Conservation (phyloP, 1,140 invertebrate genomes). For the Drosophila tropicalis region DNA sequence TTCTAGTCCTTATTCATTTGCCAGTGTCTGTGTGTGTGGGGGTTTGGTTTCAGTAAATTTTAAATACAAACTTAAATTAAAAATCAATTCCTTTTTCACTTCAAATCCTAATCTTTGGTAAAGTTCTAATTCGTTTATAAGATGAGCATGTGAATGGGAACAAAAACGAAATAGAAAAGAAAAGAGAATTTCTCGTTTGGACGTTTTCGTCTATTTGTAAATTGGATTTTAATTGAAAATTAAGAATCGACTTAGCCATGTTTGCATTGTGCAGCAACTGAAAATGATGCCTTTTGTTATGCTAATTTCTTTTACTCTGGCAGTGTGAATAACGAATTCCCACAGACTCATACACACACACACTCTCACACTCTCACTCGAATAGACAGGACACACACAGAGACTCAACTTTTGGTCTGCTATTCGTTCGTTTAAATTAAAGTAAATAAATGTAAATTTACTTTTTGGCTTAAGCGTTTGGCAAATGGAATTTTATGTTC, state of each 20-base stretch:
- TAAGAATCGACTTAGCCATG: conserved; percentile 79
- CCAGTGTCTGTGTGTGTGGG: too few species aligned
- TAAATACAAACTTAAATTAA: too few species aligned
- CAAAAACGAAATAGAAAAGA: conserved; percentile 27
- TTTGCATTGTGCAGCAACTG: conserved; percentile 71
- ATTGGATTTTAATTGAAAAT: conserved; percentile 81
- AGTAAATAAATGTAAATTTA: conserved; percentile 77
- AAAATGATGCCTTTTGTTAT: conserved; percentile 67
- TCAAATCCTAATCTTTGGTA: too few species aligned
- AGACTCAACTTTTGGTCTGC: conserved; percentile 22
- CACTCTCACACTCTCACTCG: background rate
- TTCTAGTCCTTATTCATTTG: too few species aligned
- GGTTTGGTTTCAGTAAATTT: too few species aligned
- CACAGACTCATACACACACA: background rate
- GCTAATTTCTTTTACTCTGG: conserved; percentile 64
- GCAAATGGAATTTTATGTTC: conserved; percentile 40
- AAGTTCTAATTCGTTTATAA: conserved; percentile 44
- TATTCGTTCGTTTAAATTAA: conserved; percentile 62
- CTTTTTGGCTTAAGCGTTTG: conserved; percentile 72
- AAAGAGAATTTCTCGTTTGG: conserved; percentile 29
- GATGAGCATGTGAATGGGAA: background rate
- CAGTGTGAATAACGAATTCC: conserved; percentile 33
- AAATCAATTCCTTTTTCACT: too few species aligned
- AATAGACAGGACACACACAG: conserved; percentile 38
- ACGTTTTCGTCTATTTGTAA: conserved; percentile 61